Base-by-base conservation (phyloP, 2,888 invertebrate genomes). In the Pteria penguin region DNA sequence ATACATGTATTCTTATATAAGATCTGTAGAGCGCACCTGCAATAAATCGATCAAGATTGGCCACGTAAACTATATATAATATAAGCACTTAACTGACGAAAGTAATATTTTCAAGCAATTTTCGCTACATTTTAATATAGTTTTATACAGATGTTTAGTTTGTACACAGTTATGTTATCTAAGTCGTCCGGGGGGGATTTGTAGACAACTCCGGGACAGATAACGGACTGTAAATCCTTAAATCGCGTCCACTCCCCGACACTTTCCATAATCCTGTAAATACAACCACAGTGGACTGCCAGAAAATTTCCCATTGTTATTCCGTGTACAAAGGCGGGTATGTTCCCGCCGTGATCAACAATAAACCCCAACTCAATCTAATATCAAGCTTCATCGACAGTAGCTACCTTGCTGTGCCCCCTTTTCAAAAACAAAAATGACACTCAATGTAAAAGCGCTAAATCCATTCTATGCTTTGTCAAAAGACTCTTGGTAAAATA, bases 401-500 rank as follows among this genome's bases (percentile, higher is more conserved):
- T 55, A 26, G 62, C 18, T 18, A 45, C 26, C 74, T 45, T 33
- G 74, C 74, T 74, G 74, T 54, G 74, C 26, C 27, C 32, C 67
- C 62, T 72, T 65, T 74, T 62, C 58, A 68, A 29, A 31, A 18
- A 54, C 67, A 31, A 69, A 74, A 74, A 52, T 68, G 74, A 74
- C 62, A 74, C 74, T 68, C 57, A 54, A 68, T 57, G 22, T 55
- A 74, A 62, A 60, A 55, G 60, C 68, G 45, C 60, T 68, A 62
- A 74, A 74, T 74, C 74, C 74, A 68, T 68, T 74, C 74, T 55
- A 54, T 62, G 33, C 55, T 61, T 74, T 74, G 73, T 73, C 66
- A 45, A 52, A 62, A 27, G 62, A 68, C 54, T 60, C n/a, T 55
- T 68, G 54, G 54, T 62, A 62, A 74, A 74, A 74, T 74, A 66